A percentile compares a stretch with the other conserved stretches of the same genome.
Evolutionary conservation across 2,888 invertebrate species (phyloP).

Genomic region (Drosophila rellima): DNA sequence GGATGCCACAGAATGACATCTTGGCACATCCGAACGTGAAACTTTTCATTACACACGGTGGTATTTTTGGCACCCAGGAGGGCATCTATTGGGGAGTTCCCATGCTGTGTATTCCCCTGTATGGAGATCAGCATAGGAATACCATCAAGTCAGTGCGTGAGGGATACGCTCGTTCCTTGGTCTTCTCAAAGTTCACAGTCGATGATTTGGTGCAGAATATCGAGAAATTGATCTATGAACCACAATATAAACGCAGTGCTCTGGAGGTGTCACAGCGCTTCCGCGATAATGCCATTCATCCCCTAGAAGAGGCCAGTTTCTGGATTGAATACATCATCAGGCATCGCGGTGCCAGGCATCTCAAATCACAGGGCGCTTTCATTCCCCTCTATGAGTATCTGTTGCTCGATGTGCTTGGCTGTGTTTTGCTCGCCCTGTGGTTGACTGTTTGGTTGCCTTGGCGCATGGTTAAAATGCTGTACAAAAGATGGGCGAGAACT

Average conservation of each 20-base stretch:
- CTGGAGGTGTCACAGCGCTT: slow-evolving; percentile 86
- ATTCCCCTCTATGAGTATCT: slow-evolving; percentile 85
- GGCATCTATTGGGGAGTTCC: slow-evolving; percentile 86
- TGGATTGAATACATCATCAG: slow-evolving; percentile 88
- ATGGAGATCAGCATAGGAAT: slow-evolving; percentile 86
- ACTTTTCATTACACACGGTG: slow-evolving; percentile 86
- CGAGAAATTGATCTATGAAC: slow-evolving; percentile 83
- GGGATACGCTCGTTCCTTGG: slow-evolving; percentile 84
- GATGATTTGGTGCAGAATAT: slow-evolving; percentile 83
- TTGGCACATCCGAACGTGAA: slow-evolving; percentile 86
- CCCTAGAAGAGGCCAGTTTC: slow-evolving; percentile 87
- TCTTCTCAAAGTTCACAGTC: slow-evolving; percentile 83
- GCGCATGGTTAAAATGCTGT: slow-evolving; percentile 56
- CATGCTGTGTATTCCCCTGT: slow-evolving; percentile 86
- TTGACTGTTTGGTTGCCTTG: slow-evolving; percentile 73
- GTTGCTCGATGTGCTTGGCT: slow-evolving; percentile 87
- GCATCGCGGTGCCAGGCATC: slow-evolving; percentile 84
- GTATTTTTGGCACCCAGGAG: slow-evolving; percentile 86
- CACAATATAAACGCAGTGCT: slow-evolving; percentile 84
- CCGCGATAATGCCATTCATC: slow-evolving; percentile 87
- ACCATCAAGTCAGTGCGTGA: slow-evolving; percentile 83
- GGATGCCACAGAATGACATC: slow-evolving; percentile 87
- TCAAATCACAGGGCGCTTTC: slow-evolving; percentile 85
- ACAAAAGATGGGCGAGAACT: slow-evolving; percentile 53
- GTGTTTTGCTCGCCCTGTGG: slow-evolving; percentile 74